Conservation (phyloP, 1,140 invertebrate species). For the Psix sp. region DNA sequence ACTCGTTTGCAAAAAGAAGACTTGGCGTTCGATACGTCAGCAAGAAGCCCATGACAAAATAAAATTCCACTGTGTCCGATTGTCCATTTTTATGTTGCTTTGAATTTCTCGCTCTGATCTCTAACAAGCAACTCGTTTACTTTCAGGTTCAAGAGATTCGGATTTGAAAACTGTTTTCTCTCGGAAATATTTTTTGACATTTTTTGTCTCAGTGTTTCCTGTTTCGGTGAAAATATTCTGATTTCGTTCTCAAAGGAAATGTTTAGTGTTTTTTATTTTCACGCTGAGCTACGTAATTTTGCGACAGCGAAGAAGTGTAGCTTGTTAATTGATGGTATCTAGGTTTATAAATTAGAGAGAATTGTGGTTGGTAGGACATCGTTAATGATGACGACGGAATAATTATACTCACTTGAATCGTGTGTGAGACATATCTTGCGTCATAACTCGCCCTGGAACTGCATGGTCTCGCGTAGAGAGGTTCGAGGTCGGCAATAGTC, state of each 20-base stretch:
- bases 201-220: not conserved
- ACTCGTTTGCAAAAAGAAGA: constrained; percentile 48
- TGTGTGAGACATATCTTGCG: constrained; percentile 78
- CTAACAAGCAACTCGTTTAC: constrained; percentile 5
- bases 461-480: constrained; percentile 78
- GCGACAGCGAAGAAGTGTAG: constrained; percentile 2
- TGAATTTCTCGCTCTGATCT: constrained; percentile 1
- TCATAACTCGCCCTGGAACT: constrained; percentile 80
- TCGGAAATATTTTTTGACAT: not conserved
- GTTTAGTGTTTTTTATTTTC: too few relatives aligned
- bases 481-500: constrained; percentile 85
- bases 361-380: too few relatives aligned
- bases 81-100: constrained; percentile 51
- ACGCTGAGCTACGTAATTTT: too few relatives aligned
- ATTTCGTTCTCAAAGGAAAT: too few relatives aligned
- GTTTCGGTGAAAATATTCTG: not conserved
- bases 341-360: constrained; percentile 8
- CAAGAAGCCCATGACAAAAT: constrained; percentile 62
- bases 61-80: constrained; percentile 57
- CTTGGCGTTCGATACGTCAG: constrained; percentile 14
- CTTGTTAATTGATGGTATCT: constrained; percentile 32
- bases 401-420: constrained; percentile 77
- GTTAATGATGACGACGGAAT: constrained; percentile 40
- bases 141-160: not conserved
- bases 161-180: not conserved